Conservation (phyloP, 2,888 invertebrate genomes). For the Sphinx pinastri region DNA sequence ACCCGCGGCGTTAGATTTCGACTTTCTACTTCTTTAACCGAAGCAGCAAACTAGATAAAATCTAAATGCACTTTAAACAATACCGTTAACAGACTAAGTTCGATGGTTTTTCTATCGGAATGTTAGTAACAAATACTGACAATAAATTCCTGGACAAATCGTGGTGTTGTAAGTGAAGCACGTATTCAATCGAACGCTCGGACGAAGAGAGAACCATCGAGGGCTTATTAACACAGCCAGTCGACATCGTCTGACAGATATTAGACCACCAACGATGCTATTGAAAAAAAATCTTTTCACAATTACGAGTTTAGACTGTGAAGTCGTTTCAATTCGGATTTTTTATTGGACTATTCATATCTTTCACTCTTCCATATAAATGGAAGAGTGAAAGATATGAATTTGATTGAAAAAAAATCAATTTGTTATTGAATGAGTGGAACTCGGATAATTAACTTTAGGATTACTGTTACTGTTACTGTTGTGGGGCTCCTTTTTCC, state of each 20-base stretch:
- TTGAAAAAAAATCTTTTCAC: background rate
- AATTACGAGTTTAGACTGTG: background rate
- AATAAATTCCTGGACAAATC: conserved; percentile 40
- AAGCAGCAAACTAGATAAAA: background rate
- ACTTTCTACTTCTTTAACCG: background rate
- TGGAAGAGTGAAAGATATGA: too few species aligned
- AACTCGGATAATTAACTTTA: too few species aligned
- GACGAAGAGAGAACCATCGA: conserved; percentile 43
- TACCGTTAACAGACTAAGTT: conserved; percentile 5
- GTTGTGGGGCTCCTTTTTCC: too few species aligned
- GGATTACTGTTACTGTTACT: too few species aligned
- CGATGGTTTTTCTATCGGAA: conserved; percentile 17
- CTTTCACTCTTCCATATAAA: too few species aligned
- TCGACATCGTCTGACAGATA: conserved; percentile 26
- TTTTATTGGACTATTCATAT: background rate
- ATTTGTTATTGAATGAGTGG: too few species aligned
- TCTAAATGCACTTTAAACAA: conserved; percentile 1
- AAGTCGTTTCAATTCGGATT: background rate
- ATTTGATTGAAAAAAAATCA: too few species aligned
- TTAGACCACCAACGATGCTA: conserved; percentile 35
- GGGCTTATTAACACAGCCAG: conserved; percentile 29
- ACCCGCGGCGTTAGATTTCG: background rate
- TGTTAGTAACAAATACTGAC: conserved; percentile 27
- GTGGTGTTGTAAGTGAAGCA: conserved; percentile 55
- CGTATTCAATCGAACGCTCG: conserved; percentile 66